These are phyloP conservation scores for Tolmerus cingulatus DNA, from an alignment of 2,888 invertebrate genomes.

Conservation along the genomic window DNA sequence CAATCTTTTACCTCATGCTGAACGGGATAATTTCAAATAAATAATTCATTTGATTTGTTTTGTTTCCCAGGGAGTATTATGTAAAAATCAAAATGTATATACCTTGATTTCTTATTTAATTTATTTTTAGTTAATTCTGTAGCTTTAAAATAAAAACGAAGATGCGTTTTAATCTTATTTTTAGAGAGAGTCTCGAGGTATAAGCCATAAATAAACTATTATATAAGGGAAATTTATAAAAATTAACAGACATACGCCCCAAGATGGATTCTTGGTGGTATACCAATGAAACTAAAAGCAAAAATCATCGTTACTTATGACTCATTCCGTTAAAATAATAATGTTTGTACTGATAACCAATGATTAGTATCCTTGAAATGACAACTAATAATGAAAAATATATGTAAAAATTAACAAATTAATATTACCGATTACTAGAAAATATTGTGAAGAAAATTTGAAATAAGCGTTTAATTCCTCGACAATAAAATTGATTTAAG, in stretches of 20 bases:
- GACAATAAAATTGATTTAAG: background rate
- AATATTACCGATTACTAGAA: background rate
- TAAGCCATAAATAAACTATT: too few species aligned
- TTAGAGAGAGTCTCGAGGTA: too few species aligned
- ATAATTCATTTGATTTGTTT: background rate
- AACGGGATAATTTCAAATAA: background rate
- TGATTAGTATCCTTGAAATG: background rate
- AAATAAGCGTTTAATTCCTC: constrained; percentile 28
- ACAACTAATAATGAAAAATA: background rate
- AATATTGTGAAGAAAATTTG: background rate
- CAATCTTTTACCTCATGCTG: background rate
- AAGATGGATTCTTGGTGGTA: too few species aligned
- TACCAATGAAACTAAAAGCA: too few species aligned
- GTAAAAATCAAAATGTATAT: background rate
- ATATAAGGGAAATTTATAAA: too few species aligned
- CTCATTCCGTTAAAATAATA: background rate
- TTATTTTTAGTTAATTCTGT: too few species aligned
- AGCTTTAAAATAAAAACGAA: too few species aligned
- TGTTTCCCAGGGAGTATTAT: background rate
- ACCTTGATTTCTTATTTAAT: too few species aligned
- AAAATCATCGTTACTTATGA: background rate
- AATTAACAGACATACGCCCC: too few species aligned
- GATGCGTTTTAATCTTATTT: too few species aligned
- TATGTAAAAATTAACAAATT: background rate
- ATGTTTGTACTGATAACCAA: background rate